Percentiles rank a stretch among this genome's conserved stretches.
phyloP scores from a whole-genome alignment of 2,888 invertebrate species.

The Mactromeris polynyma region DNA sequence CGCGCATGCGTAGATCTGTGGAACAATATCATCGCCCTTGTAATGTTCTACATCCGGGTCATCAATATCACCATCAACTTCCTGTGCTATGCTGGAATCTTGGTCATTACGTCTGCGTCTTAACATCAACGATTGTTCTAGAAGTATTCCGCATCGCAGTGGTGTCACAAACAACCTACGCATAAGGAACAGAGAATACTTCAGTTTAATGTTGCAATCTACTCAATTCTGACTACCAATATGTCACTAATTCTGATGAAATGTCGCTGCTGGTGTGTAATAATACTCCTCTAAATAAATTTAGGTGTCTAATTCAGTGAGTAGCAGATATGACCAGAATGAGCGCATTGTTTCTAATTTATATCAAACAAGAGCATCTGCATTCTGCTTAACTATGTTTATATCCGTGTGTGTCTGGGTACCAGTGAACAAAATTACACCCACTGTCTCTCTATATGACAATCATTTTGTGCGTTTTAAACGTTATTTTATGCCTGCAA shows the following conservation, averaged over 20 bases:
- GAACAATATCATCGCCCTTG: slow-evolving; percentile 76
- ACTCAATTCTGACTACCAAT: not conserved
- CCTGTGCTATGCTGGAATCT: slow-evolving; percentile 71
- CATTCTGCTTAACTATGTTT: too few relatives aligned
- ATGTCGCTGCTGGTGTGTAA: not conserved
- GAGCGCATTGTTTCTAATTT: not conserved
- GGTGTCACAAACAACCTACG: slow-evolving; percentile 94
- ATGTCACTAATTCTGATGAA: not conserved
- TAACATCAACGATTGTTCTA: slow-evolving; percentile 97
- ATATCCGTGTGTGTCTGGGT: too few relatives aligned
- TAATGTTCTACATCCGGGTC: slow-evolving; percentile 65
- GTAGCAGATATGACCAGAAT: not conserved
- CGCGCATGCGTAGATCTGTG: slow-evolving; percentile 86
- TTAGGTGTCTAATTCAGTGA: not conserved
- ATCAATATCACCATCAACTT: slow-evolving; percentile 59
- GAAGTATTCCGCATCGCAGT: slow-evolving; percentile 96
- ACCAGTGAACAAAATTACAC: too few relatives aligned
- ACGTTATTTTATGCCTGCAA: too few relatives aligned
- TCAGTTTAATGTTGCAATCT: not conserved
- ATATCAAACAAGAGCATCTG: not conserved
- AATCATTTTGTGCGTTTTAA: too few relatives aligned
- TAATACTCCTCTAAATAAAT: not conserved
- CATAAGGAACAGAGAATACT: not conserved
- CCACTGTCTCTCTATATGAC: too few relatives aligned
- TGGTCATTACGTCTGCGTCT: slow-evolving; percentile 96